phyloP scores from a whole-genome alignment of 2,113 vertebrate genomes.

The Hassar affinis region DNA sequence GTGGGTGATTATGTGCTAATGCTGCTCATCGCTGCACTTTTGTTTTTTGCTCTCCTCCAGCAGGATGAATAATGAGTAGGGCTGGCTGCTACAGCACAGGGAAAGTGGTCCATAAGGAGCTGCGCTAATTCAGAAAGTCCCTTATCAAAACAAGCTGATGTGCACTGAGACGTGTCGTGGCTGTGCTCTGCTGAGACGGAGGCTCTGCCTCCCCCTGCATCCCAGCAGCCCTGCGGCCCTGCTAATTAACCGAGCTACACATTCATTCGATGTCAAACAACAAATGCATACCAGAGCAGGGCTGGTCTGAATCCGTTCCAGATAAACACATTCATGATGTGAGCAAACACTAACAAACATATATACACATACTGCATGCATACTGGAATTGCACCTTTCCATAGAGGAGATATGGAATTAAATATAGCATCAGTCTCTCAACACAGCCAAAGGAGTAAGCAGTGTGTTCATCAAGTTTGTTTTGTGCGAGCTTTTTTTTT shows the following conservation, averaged over 20 bases:
- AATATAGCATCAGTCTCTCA: not conserved
- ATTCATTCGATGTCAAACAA: conserved; percentile 47
- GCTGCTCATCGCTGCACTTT: conserved; percentile 46
- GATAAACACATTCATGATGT: conserved; percentile 16
- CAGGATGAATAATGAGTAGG: conserved; percentile 49
- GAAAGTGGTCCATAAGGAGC: conserved; percentile 45
- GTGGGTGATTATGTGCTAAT: conserved; percentile 53
- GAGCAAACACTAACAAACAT: conserved; percentile 3
- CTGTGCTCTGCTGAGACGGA: conserved; percentile 36
- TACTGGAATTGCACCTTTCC: not conserved
- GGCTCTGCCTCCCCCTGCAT: conserved; percentile 21
- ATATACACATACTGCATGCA: not conserved
- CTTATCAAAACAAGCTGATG: conserved; percentile 46
- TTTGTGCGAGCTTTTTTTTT: not conserved
- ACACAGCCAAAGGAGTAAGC: not conserved
- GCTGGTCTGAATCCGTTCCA: conserved; percentile 5
- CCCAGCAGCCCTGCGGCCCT: conserved; percentile 29
- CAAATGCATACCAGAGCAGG: conserved; percentile 18
- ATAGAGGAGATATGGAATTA: not conserved
- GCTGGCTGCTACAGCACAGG: conserved; percentile 29
- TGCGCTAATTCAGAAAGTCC: conserved; percentile 39
- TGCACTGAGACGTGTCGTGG: conserved; percentile 36
- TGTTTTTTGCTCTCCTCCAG: conserved; percentile 44
- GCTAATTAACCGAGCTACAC: conserved; percentile 50
- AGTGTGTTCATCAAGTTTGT: not conserved